These are phyloP conservation scores for Anguilla rostrata DNA, from an alignment of 2,113 vertebrate species.

Conservation along the genomic window DNA sequence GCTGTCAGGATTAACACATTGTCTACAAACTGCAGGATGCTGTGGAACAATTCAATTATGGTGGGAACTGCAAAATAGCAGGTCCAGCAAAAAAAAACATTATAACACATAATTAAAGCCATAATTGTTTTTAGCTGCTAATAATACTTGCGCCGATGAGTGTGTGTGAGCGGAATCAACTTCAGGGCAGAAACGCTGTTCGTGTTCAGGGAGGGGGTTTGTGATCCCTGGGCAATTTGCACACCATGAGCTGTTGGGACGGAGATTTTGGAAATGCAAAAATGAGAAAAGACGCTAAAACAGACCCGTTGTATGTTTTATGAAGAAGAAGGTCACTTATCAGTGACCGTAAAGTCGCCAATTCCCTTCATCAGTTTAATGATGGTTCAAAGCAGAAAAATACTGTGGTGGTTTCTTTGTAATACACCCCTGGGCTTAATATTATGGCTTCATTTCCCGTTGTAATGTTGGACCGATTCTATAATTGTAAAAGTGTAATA, in stretches of 20 bases:
- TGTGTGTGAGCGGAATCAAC: conserved; percentile 51
- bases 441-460: conserved; percentile 99
- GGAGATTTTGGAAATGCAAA: conserved; percentile 45
- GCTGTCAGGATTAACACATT: conserved; percentile 65
- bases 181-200: conserved; percentile 42
- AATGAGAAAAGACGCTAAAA: conserved; percentile 52
- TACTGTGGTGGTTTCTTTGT: conserved; percentile 96
- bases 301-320: conserved; percentile 65
- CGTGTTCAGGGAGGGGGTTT: conserved; percentile 25
- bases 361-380: conserved; percentile 91
- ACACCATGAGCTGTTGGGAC: conserved; percentile 27
- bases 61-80: conserved; percentile 11
- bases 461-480: conserved; percentile 98
- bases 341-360: conserved; percentile 84
- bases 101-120: conserved; percentile 67
- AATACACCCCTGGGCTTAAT: conserved; percentile 99
- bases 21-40: conserved; percentile 57
- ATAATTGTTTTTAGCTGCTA: conserved; percentile 58
- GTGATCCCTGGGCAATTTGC: conserved; percentile 29
- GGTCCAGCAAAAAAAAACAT: conserved; percentile 15
- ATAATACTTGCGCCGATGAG: conserved; percentile 56
- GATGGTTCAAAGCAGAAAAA: conserved; percentile 91
- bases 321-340: conserved; percentile 94
- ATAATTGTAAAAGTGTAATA: conserved; percentile 99
- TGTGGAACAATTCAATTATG: conserved; percentile 63